Percentiles rank a stretch among this genome's conserved stretches.
Conservation (phyloP, 2,888 invertebrate genomes). For the Andrena bucephala region DNA sequence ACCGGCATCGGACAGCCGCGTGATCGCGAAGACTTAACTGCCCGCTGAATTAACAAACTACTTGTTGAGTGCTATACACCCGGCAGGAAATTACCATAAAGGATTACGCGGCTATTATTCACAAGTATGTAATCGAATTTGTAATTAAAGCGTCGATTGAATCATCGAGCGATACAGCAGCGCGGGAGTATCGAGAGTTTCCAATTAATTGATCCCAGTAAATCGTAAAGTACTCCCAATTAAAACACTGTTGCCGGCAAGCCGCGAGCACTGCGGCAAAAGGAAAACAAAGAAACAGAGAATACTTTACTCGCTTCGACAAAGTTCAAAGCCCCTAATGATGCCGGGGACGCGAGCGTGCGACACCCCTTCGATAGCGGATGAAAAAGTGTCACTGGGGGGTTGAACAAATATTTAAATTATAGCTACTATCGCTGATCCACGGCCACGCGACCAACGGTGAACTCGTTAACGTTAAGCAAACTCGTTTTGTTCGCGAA, state of each 20-base stretch:
- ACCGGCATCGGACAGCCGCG: constrained; percentile 4
- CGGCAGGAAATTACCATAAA: constrained; percentile 38
- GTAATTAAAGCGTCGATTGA: constrained; percentile 40
- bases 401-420: constrained; percentile 4
- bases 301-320: background rate
- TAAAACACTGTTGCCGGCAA: background rate
- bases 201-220: constrained; percentile 20
- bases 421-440: background rate
- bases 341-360: background rate
- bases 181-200: constrained; percentile 8
- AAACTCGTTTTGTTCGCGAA: constrained; percentile 18
- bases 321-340: background rate
- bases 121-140: constrained; percentile 45
- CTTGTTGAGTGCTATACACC: constrained; percentile 41
- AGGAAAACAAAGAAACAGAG: background rate
- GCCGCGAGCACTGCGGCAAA: background rate
- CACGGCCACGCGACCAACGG: background rate
- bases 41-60: constrained; percentile 45
- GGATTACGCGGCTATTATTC: constrained; percentile 47
- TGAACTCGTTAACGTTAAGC: constrained; percentile 22
- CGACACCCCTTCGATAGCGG: background rate
- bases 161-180: constrained; percentile 30
- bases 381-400: background rate
- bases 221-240: background rate
- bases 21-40: constrained; percentile 17